Percentiles rank a stretch among this genome's conserved stretches.
Evolutionary conservation across 2,113 vertebrate genomes (phyloP).

Genomic region (Vidua macroura): DNA sequence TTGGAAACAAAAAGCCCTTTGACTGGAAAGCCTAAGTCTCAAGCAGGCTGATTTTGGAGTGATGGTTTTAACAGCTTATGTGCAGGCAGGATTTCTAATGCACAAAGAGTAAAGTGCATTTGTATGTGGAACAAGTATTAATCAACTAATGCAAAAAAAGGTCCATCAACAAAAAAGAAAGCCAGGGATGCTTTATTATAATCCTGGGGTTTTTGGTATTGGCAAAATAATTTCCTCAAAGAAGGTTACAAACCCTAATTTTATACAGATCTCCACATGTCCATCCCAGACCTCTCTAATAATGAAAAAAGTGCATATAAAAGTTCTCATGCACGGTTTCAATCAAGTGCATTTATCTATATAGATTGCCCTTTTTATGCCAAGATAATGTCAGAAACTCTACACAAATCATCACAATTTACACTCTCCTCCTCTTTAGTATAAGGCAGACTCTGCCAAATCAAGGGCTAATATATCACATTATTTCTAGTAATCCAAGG

Average conservation of each 20-base stretch:
- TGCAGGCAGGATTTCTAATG: background rate
- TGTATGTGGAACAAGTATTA: background rate
- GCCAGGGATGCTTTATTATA: background rate
- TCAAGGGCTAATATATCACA: conserved; percentile 69
- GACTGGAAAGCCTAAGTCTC: background rate
- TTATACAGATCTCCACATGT: background rate
- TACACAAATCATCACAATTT: conserved; percentile 67
- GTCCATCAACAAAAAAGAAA: background rate
- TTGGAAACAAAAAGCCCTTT: background rate
- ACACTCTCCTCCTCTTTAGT: conserved; percentile 68
- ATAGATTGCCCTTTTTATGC: conserved; percentile 36
- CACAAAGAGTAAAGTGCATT: background rate
- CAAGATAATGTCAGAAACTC: conserved; percentile 62
- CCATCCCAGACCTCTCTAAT: background rate
- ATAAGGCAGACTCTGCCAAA: conserved; percentile 55
- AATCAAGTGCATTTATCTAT: conserved; percentile 43
- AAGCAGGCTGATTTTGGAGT: background rate
- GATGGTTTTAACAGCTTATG: background rate
- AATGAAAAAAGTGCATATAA: background rate
- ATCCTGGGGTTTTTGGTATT: background rate
- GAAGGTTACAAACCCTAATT: background rate
- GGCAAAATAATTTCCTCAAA: background rate
- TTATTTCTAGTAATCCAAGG: conserved; percentile 63
- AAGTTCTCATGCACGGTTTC: background rate
- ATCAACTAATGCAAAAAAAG: background rate